Percentiles rank a stretch among this genome's conserved stretches.
phyloP scores from a whole-genome alignment of 2,888 invertebrate species.

The Drosophila sordidapex region DNA sequence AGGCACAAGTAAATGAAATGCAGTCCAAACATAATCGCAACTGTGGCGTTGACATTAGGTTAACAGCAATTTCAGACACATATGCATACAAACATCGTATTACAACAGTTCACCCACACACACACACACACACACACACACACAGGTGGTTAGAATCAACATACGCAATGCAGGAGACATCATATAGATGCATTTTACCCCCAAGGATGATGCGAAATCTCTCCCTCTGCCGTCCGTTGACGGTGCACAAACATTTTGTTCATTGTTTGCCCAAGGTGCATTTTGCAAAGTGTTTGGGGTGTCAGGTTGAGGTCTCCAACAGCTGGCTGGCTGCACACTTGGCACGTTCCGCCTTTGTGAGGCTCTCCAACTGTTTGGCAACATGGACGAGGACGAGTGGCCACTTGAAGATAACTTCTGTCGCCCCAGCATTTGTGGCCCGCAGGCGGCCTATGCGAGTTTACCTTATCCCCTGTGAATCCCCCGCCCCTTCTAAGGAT shows the following conservation, averaged over 20 bases:
- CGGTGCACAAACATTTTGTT: constrained; percentile 42
- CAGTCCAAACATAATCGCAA: constrained; percentile 50
- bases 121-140: constrained; percentile 8
- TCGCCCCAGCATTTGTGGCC: constrained; percentile 51
- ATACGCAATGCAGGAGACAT: constrained; percentile 47
- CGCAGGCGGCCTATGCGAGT: constrained; percentile 29
- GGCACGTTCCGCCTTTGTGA: constrained; percentile 73
- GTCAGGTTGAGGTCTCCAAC: constrained; percentile 36
- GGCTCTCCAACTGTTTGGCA: constrained; percentile 57
- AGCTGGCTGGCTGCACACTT: constrained; percentile 57
- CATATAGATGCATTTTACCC: constrained; percentile 49
- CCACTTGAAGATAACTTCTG: constrained; percentile 78
- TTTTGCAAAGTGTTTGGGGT: constrained; percentile 46
- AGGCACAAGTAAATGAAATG: constrained; percentile 31
- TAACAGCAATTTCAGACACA: constrained; percentile 52
- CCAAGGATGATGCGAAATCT: background rate
- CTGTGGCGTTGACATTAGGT: constrained; percentile 63
- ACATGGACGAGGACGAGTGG: constrained; percentile 62
- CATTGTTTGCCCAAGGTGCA: constrained; percentile 74
- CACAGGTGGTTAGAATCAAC: constrained; percentile 19
- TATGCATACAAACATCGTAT: constrained; percentile 44
- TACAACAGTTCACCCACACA: constrained; percentile 30
- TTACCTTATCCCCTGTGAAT: constrained; percentile 17
- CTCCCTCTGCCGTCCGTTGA: background rate
- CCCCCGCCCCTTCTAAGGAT: background rate